Percentiles rank a stretch among this genome's conserved stretches.
These are phyloP conservation scores for Nasonia vitripennis DNA, from an alignment of 1,140 invertebrate species.

Conservation along the genomic window DNA sequence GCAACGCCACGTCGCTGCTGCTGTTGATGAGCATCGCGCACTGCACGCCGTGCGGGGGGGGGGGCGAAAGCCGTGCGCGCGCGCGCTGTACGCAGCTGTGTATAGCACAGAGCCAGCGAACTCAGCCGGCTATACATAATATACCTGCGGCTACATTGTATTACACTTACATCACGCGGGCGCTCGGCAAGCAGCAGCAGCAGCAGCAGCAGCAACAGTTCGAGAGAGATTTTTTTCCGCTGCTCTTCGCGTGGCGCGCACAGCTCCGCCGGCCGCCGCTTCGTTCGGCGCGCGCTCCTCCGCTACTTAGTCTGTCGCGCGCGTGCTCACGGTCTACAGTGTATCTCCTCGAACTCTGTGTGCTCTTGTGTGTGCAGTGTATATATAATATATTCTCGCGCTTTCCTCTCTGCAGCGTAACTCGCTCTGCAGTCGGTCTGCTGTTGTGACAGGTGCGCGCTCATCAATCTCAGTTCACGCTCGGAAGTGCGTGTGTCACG, in stretches of 20 bases:
- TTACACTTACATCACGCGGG: background rate
- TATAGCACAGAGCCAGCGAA: background rate
- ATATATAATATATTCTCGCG: too few species aligned
- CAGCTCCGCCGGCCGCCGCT: background rate
- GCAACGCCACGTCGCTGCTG: conserved; percentile 11
- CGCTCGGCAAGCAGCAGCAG: background rate
- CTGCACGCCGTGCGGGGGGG: background rate
- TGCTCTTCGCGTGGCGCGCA: background rate
- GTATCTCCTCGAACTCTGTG: background rate
- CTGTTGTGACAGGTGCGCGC: background rate
- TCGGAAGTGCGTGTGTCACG: background rate
- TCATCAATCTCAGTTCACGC: background rate
- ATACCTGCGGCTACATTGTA: background rate
- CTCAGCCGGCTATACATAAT: background rate
- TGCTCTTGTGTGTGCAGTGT: background rate
- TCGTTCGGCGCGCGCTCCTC: background rate
- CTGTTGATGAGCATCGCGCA: background rate
- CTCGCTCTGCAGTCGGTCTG: background rate
- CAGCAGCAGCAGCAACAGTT: background rate
- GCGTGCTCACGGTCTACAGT: background rate
- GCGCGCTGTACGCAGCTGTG: background rate
- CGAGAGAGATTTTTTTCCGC: background rate
- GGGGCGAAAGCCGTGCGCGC: background rate
- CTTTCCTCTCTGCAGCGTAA: background rate
- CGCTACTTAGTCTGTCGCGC: background rate